These are phyloP conservation scores for Colius striatus DNA, from an alignment of 2,113 vertebrate genomes.

Conservation along the genomic window DNA sequence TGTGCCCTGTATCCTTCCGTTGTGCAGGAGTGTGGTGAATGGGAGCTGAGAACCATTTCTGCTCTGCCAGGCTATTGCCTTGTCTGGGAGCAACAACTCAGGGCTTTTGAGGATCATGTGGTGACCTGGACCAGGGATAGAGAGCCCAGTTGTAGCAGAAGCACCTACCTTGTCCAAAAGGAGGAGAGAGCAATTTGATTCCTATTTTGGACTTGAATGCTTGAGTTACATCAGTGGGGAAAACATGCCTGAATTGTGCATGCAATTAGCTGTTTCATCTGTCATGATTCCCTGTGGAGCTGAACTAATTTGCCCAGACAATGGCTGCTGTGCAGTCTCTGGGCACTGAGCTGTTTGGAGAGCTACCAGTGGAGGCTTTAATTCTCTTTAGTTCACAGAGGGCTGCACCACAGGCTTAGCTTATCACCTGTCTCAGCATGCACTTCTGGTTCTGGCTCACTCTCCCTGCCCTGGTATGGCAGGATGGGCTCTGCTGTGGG, in stretches of 20 bases:
- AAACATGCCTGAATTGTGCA: background rate
- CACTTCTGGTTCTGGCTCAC: background rate
- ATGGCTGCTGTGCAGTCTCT: background rate
- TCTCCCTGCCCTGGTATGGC: fast-evolving
- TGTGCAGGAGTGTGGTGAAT: background rate
- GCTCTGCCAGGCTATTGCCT: background rate
- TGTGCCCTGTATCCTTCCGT: background rate
- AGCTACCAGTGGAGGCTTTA: background rate
- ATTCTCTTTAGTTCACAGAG: background rate
- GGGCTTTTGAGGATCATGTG: background rate
- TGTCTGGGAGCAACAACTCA: background rate
- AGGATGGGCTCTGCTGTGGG: background rate
- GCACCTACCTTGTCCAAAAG: background rate
- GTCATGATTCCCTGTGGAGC: background rate
- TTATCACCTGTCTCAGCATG: background rate
- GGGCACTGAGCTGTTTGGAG: background rate
- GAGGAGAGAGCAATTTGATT: background rate
- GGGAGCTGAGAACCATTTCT: background rate
- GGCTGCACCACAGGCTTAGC: background rate
- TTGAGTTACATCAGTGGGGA: background rate
- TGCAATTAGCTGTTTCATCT: background rate
- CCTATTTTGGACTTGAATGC: background rate
- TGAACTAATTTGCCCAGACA: background rate
- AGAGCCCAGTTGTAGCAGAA: background rate
- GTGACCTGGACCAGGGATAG: background rate